Evolutionary conservation across 2,113 vertebrate species (phyloP).

Genomic region (Etia nguti): DNA sequence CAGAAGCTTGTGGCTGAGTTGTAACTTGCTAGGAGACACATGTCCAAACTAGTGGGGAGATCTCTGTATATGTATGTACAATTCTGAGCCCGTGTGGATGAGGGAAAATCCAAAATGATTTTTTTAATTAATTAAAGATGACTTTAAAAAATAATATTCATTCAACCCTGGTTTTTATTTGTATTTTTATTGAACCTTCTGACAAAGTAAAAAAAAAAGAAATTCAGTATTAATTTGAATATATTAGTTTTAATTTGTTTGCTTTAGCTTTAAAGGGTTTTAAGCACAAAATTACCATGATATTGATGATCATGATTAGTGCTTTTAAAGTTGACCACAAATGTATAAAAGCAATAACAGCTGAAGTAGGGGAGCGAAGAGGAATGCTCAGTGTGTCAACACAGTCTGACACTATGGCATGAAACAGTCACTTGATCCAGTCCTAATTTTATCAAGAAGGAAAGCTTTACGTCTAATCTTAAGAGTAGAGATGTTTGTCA

Average conservation of each 20-base stretch:
- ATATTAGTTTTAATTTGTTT: neutral
- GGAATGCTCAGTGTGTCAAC: neutral
- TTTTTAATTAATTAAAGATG: neutral
- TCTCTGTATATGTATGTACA: neutral
- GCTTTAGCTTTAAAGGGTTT: neutral
- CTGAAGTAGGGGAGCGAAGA: neutral
- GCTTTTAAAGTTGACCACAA: neutral
- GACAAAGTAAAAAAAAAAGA: accelerated
- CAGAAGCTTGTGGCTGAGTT: neutral
- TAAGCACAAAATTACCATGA: neutral
- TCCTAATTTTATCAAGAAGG: neutral
- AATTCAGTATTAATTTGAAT: neutral
- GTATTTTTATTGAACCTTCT: neutral
- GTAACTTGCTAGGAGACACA: neutral
- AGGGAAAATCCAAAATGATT: neutral
- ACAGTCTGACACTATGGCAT: neutral
- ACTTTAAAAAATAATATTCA: neutral
- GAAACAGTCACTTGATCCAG: neutral
- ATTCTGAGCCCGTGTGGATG: neutral
- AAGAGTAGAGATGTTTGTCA: neutral
- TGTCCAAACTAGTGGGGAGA: neutral
- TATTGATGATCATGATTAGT: neutral
- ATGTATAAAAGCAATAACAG: neutral
- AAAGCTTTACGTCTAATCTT: accelerated
- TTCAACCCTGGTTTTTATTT: neutral